Evolutionary conservation across 2,888 invertebrate genomes (phyloP).

Genomic region (Nomada goodeniana): DNA sequence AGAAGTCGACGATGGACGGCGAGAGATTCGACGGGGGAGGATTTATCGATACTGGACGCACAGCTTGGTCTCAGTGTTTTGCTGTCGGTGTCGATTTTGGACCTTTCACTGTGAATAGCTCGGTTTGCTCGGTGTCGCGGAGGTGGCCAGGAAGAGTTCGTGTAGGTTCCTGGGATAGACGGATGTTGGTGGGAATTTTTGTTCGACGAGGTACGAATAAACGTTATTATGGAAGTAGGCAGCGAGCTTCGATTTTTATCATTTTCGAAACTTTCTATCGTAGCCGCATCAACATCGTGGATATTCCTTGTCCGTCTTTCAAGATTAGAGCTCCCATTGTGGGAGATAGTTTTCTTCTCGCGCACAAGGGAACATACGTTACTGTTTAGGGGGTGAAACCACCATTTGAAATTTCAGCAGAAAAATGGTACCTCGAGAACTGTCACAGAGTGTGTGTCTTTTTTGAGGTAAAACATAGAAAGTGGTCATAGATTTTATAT

Average conservation of each 20-base stretch:
- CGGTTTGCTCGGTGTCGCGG: background rate
- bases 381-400: too few species aligned
- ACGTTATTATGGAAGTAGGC: background rate
- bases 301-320: too few species aligned
- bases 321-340: too few species aligned
- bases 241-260: background rate
- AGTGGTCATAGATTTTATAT: too few species aligned
- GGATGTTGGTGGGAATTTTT: background rate
- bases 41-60: constrained; percentile 32
- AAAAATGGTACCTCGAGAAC: too few species aligned
- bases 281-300: too few species aligned
- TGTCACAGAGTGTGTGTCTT: too few species aligned
- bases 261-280: too few species aligned
- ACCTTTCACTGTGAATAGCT: constrained; percentile 1
- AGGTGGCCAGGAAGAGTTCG: background rate
- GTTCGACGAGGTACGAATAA: background rate
- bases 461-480: too few species aligned
- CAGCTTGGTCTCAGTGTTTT: background rate
- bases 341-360: too few species aligned
- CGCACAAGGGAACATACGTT: too few species aligned
- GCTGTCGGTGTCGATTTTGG: constrained; percentile 19
- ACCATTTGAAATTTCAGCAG: too few species aligned
- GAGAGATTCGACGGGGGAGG: constrained; percentile 25
- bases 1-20: constrained; percentile 26
- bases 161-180: background rate